Percentiles rank a stretch among this genome's conserved stretches.
phyloP scores from a whole-genome alignment of 1,140 invertebrate genomes.

The Atta texana region DNA sequence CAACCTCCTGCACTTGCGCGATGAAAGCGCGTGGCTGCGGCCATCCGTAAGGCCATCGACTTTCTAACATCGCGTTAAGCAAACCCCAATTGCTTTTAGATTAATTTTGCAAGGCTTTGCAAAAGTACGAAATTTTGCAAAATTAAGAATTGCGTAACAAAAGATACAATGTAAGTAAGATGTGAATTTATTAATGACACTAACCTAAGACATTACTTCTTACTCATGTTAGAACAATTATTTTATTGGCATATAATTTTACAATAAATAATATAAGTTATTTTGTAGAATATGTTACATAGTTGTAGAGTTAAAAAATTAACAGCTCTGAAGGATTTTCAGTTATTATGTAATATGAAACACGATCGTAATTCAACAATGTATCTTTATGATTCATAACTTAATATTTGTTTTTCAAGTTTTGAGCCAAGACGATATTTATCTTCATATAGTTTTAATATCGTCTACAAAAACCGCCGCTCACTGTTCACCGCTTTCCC shows the following conservation, averaged over 20 bases:
- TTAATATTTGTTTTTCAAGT: slow-evolving; percentile 75
- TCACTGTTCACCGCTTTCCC: slow-evolving; percentile 63
- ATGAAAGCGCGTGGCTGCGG: slow-evolving; percentile 64
- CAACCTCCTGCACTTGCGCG: slow-evolving; percentile 77
- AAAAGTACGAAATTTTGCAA: not conserved
- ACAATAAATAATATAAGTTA: not conserved
- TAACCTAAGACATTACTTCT: not conserved
- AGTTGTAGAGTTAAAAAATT: not conserved
- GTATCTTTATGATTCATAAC: slow-evolving; percentile 70
- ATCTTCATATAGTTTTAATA: slow-evolving; percentile 82
- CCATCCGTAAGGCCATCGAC: slow-evolving; percentile 66
- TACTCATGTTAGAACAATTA: not conserved
- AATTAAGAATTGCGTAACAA: slow-evolving; percentile 3
- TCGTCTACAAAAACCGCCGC: slow-evolving; percentile 66
- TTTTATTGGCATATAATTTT: not conserved
- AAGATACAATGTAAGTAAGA: not conserved
- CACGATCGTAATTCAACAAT: slow-evolving; percentile 66
- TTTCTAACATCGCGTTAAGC: slow-evolving; percentile 44
- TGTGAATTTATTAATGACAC: not conserved
- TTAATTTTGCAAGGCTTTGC: slow-evolving; percentile 49
- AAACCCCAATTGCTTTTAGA: slow-evolving; percentile 63
- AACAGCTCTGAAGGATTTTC: not conserved
- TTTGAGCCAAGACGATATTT: slow-evolving; percentile 72
- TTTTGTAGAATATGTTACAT: not conserved
- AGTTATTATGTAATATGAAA: slow-evolving; percentile 24